Evolutionary conservation across 2,797 vertebrate genomes (phyloP).

Genomic region (Taeniopygia guttata): DNA sequence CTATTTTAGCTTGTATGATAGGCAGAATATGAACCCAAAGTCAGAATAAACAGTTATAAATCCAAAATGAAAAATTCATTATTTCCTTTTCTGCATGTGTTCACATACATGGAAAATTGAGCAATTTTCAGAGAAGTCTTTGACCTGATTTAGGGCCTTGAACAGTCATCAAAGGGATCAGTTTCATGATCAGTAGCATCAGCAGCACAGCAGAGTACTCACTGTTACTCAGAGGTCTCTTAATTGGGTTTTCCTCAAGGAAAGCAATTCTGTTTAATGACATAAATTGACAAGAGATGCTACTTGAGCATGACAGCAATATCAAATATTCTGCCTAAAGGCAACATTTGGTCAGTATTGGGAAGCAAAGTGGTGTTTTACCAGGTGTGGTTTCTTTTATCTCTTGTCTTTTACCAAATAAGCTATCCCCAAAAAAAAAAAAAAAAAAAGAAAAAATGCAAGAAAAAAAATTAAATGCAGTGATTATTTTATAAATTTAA

Average conservation of each 20-base stretch:
- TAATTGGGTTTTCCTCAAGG: constrained; percentile 2
- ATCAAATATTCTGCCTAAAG: background rate
- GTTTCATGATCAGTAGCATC: background rate
- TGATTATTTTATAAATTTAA: background rate
- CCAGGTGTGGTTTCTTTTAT: background rate
- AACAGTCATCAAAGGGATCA: background rate
- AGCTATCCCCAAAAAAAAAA: background rate
- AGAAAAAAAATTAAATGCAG: background rate
- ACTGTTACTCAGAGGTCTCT: background rate
- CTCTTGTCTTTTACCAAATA: background rate
- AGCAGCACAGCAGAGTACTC: background rate
- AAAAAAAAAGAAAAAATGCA: background rate
- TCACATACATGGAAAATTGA: background rate
- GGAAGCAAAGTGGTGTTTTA: background rate
- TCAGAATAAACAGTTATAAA: background rate
- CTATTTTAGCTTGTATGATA: background rate
- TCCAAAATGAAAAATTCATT: background rate
- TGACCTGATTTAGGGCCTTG: background rate
- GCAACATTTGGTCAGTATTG: background rate
- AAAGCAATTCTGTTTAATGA: background rate
- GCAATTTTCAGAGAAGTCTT: background rate
- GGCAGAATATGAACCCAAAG: background rate
- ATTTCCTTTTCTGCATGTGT: background rate
- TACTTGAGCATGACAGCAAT: background rate
- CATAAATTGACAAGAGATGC: background rate